A percentile compares a stretch with the other conserved stretches of the same genome.
Evolutionary conservation across 2,113 vertebrate genomes (phyloP).

Genomic region (Calidris pugnax): DNA sequence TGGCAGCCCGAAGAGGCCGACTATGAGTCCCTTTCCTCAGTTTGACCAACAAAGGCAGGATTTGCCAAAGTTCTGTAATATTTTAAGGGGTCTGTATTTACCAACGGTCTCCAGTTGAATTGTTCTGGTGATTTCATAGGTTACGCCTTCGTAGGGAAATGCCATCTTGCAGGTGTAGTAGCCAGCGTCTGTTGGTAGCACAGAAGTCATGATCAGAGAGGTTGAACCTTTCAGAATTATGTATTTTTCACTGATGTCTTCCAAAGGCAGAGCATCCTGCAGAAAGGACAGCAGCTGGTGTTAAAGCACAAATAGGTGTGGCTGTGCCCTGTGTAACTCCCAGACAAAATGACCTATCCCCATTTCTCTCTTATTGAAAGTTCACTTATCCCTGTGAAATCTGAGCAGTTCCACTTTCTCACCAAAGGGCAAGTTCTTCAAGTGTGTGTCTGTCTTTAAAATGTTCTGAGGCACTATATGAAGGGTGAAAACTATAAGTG

Average conservation of each 20-base stretch:
- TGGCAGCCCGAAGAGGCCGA: neutral
- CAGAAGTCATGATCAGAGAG: slow-evolving; percentile 67
- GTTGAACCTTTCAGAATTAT: neutral
- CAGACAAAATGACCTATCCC: neutral
- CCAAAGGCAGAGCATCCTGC: slow-evolving; percentile 69
- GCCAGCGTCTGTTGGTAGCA: slow-evolving; percentile 73
- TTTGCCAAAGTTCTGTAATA: fast-evolving
- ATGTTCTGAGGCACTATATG: neutral
- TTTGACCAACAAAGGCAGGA: neutral
- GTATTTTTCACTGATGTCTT: slow-evolving; percentile 13
- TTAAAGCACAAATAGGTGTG: neutral
- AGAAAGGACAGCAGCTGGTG: neutral
- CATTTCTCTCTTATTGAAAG: neutral
- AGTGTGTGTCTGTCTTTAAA: neutral
- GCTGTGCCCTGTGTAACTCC: neutral
- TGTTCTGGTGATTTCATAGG: slow-evolving; percentile 80
- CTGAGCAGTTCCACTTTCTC: neutral
- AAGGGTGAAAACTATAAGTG: neutral
- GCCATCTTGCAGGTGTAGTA: slow-evolving; percentile 81
- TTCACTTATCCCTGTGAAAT: neutral
- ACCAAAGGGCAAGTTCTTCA: neutral
- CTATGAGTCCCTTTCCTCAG: fast-evolving
- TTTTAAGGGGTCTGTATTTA: slow-evolving; percentile 42
- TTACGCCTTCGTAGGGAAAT: slow-evolving; percentile 62
- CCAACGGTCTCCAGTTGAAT: slow-evolving; percentile 73